phyloP scores from a whole-genome alignment of 2,797 vertebrate genomes.

The Oophaga sylvatica region DNA sequence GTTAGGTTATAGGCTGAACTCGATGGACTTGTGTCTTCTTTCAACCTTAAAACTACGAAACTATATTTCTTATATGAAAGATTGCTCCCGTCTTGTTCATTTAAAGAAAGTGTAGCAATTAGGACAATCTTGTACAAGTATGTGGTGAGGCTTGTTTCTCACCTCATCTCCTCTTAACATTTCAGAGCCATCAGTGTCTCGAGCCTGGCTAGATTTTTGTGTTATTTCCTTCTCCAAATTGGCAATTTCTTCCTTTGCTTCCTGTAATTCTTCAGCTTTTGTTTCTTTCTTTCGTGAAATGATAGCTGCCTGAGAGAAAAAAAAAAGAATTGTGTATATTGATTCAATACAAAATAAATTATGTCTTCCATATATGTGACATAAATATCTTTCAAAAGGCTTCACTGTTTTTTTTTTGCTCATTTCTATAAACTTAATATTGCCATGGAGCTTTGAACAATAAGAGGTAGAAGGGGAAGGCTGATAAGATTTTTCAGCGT shows the following conservation, averaged over 20 bases:
- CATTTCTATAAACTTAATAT: not conserved
- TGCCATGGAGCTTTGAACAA: not conserved
- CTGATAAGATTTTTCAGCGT: not conserved
- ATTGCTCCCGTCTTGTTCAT: not conserved
- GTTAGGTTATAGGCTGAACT: too few species aligned
- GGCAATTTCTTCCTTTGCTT: slow-evolving; percentile 86
- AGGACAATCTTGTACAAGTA: not conserved
- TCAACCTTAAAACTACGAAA: not conserved
- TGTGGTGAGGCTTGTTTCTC: slow-evolving; percentile 39
- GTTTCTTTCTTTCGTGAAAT: slow-evolving; percentile 90
- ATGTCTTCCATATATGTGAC: not conserved
- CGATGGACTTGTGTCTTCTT: too few species aligned
- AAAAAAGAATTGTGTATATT: not conserved
- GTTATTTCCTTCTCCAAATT: slow-evolving; percentile 80
- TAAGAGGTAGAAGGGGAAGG: not conserved
- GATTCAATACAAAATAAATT: not conserved
- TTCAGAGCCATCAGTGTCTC: slow-evolving; percentile 78
- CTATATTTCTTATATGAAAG: not conserved
- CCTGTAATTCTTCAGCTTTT: slow-evolving; percentile 93
- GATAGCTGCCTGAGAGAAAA: slow-evolving; percentile 84
- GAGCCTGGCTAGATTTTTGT: slow-evolving; percentile 81
- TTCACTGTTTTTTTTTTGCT: not conserved
- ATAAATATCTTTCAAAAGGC: not conserved
- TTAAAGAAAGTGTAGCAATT: too few species aligned
- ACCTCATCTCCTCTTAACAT: slow-evolving; percentile 90